phyloP scores from a whole-genome alignment of 2,888 invertebrate genomes.

The Drosophila bunnanda region DNA sequence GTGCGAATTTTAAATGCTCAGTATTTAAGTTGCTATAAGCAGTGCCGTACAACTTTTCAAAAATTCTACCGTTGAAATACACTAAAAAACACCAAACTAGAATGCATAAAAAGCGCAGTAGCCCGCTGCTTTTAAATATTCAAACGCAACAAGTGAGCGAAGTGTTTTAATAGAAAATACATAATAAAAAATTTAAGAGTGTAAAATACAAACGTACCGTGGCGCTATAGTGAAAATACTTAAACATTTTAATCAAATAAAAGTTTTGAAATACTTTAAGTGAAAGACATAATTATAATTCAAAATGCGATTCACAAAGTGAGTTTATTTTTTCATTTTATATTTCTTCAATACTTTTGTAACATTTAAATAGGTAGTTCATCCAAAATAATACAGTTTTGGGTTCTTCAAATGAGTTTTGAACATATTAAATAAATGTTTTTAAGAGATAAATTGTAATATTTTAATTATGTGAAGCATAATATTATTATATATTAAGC shows the following conservation, averaged over 20 bases:
- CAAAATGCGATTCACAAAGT: slow-evolving; percentile 78
- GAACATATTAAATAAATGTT: not conserved
- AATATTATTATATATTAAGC: not conserved
- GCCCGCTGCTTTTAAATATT: slow-evolving; percentile 35
- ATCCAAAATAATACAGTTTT: not conserved
- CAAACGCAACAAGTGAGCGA: slow-evolving; percentile 15
- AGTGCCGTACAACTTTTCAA: not conserved
- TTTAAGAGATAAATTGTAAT: not conserved
- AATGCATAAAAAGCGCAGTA: slow-evolving; percentile 14
- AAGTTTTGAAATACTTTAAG: not conserved
- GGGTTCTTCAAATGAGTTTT: no score
- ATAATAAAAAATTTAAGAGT: slow-evolving; percentile 1
- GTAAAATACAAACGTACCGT: not conserved
- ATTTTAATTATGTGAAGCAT: not conserved
- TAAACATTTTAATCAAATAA: not conserved
- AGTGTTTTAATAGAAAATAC: not conserved
- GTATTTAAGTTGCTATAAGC: no score
- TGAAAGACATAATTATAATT: not conserved
- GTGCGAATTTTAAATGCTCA: no score
- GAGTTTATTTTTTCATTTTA: slow-evolving; percentile 20
- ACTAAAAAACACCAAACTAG: slow-evolving; percentile 12
- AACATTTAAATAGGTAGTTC: not conserved
- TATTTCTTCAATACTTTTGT: not conserved
- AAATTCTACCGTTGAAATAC: not conserved
- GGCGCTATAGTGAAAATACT: not conserved